Evolutionary conservation across 1,140 invertebrate genomes (phyloP).

Genomic region (Lethrus apterus): DNA sequence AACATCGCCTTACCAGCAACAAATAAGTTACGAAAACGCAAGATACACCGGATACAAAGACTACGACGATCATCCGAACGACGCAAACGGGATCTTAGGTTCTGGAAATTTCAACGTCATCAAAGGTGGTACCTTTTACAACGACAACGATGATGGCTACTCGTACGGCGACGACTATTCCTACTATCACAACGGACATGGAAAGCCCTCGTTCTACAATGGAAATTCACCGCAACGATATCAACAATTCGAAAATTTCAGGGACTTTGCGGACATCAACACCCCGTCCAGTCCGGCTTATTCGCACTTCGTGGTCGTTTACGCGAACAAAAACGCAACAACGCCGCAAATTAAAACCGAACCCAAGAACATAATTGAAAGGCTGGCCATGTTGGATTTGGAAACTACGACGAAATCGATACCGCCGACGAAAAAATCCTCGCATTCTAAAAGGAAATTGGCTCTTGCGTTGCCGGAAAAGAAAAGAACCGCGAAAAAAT

Average conservation of each 20-base stretch:
- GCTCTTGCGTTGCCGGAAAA: slow-evolving; percentile 56
- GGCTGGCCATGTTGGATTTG: slow-evolving; percentile 60
- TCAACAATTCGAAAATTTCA: slow-evolving; percentile 66
- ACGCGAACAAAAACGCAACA: slow-evolving; percentile 62
- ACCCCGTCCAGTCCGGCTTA: slow-evolving; percentile 78
- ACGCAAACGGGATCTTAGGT: slow-evolving; percentile 50
- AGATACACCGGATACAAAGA: slow-evolving; percentile 30
- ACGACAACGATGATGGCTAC: slow-evolving; percentile 50
- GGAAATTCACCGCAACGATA: slow-evolving; percentile 54
- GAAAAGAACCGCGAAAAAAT: slow-evolving; percentile 49
- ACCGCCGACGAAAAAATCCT: slow-evolving; percentile 48
- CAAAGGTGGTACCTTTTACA: slow-evolving; percentile 77
- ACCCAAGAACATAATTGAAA: slow-evolving; percentile 77
- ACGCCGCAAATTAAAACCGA: slow-evolving; percentile 42
- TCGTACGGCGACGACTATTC: slow-evolving; percentile 43
- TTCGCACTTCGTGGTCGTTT: slow-evolving; percentile 74
- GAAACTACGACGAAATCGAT: slow-evolving; percentile 37
- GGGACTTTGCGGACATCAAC: slow-evolving; percentile 81
- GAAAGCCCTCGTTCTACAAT: slow-evolving; percentile 44
- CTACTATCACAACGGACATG: slow-evolving; percentile 62
- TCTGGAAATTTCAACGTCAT: slow-evolving; percentile 86
- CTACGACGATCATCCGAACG: slow-evolving; percentile 15
- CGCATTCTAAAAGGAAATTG: slow-evolving; percentile 57
- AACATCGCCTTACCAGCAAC: slow-evolving; percentile 29
- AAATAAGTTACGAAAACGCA: slow-evolving; percentile 17